A percentile compares a stretch with the other conserved stretches of the same genome.
phyloP scores from a whole-genome alignment of 1,140 invertebrate genomes.

The Drosophila suzukii region DNA sequence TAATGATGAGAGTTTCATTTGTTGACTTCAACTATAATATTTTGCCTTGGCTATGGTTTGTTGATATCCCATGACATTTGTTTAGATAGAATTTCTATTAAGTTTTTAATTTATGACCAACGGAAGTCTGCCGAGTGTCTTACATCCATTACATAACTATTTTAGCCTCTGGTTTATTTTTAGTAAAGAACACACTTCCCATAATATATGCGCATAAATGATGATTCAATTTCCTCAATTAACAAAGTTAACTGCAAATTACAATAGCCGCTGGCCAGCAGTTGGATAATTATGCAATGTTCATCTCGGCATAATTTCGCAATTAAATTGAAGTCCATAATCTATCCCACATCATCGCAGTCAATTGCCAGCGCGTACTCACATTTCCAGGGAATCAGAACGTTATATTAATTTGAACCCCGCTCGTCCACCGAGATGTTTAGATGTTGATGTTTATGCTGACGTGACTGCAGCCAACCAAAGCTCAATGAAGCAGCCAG shows the following conservation, averaged over 20 bases:
- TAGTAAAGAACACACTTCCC: constrained; percentile 2
- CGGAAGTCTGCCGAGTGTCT: not conserved
- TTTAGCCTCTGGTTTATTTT: constrained; percentile 1
- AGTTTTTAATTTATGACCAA: constrained; percentile 7
- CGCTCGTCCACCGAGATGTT: constrained; percentile 27
- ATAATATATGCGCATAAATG: not conserved
- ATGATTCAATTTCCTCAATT: constrained; percentile 32
- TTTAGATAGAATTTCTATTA: constrained; percentile 34
- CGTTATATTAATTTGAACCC: constrained; percentile 74
- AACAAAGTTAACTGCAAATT: constrained; percentile 46
- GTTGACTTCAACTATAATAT: constrained; percentile 19
- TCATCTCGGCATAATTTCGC: constrained; percentile 39
- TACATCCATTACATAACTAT: constrained; percentile 1
- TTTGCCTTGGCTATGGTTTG: constrained; percentile 22
- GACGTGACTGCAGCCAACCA: constrained; percentile 76
- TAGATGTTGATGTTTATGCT: constrained; percentile 31
- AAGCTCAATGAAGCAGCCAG: constrained; percentile 69
- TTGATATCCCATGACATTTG: constrained; percentile 37
- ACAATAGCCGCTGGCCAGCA: constrained; percentile 9
- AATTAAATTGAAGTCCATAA: constrained; percentile 51
- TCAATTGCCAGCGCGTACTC: constrained; percentile 42
- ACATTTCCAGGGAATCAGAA: constrained; percentile 69
- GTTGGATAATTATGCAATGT: constrained; percentile 36
- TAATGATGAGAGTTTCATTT: constrained; percentile 32
- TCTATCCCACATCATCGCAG: constrained; percentile 43